Evolutionary conservation across 2,888 invertebrate genomes (phyloP).

Genomic region (Lepetodrilus schrolli): DNA sequence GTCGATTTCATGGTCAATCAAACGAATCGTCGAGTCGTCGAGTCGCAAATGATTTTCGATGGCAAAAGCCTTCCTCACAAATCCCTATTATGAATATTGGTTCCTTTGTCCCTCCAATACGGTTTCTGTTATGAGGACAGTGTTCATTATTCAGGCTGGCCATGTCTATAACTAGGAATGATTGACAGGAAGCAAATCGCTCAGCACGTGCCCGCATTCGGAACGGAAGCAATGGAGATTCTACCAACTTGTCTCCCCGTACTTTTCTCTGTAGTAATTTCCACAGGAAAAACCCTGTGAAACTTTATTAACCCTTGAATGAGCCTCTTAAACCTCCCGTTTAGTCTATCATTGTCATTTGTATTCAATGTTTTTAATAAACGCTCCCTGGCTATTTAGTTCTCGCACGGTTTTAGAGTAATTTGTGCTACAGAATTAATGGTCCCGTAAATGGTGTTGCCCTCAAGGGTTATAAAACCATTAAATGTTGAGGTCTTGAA

Average conservation of each 20-base stretch:
- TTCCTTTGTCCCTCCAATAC: constrained; percentile 13
- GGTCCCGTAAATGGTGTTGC: too few relatives aligned
- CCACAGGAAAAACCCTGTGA: not conserved
- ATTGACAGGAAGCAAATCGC: not conserved
- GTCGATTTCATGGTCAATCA: constrained; percentile 24
- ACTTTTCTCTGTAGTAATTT: not conserved
- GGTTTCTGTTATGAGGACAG: not conserved
- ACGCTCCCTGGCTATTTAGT: not conserved
- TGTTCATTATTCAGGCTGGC: not conserved
- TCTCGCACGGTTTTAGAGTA: not conserved
- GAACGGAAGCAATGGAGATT: not conserved
- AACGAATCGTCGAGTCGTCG: not conserved
- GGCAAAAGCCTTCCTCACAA: constrained; percentile 8
- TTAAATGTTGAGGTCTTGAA: too few relatives aligned
- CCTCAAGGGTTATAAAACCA: too few relatives aligned
- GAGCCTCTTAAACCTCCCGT: not conserved
- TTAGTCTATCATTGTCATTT: not conserved
- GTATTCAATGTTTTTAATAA: not conserved
- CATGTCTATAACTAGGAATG: not conserved
- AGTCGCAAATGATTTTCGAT: constrained; percentile 22
- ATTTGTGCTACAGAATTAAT: not conserved
- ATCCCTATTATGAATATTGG: constrained; percentile 15
- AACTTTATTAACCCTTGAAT: not conserved
- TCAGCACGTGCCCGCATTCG: constrained; percentile 12
- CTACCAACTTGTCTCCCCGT: not conserved